Evolutionary conservation across 2,113 vertebrate species (phyloP), one percentile per base, ranked within the genome.

Genomic region (Loxodonta africana): DNA sequence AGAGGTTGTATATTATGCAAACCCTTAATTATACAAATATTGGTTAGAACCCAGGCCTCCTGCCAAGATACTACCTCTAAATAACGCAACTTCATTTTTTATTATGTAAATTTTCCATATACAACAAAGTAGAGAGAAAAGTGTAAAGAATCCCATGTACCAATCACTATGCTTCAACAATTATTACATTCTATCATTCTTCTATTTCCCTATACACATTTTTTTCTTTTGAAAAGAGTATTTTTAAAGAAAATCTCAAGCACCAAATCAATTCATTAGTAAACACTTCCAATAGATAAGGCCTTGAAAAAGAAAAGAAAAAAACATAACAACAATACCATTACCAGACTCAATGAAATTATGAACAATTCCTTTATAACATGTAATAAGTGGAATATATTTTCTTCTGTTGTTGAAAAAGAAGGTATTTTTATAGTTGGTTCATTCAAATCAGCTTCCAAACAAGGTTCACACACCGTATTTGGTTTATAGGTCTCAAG

Each of bases 261-360:
- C 14, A 63, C 28, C 6, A 0, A 65, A 60, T 46, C 44, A 76
- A 46, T 77, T 81, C 65, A 88, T 84, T 15, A 86, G 26, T 77
- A 95, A 95, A 80, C 80, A 15, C 30, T 82, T 93, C 74, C 80
- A 77, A 77, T 48, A 93, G 21, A 17, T 65, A 88, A 78, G 28
- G 8, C 71, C 48, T 63, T 65, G 37, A 37, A 10, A n/a, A 37
- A 5, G 23, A 65, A 28, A 65, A 65, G 8, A 41, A 9, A 62
- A 46, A 92, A 48, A 81, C 28, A 53, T 8, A 73, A 67, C 30
- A n/a, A 77, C 9, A 89, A 65, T 23, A 53, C 7, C 51, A 57
- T 63, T 82, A 83, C 9, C 12, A 95, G 74, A 95, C 65, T 95
- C 30, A 90, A 69, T 78, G 74, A 95, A 94, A 85, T 63, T 37